phyloP scores from a whole-genome alignment of 2,888 invertebrate genomes.

The Platypus cylindrus region DNA sequence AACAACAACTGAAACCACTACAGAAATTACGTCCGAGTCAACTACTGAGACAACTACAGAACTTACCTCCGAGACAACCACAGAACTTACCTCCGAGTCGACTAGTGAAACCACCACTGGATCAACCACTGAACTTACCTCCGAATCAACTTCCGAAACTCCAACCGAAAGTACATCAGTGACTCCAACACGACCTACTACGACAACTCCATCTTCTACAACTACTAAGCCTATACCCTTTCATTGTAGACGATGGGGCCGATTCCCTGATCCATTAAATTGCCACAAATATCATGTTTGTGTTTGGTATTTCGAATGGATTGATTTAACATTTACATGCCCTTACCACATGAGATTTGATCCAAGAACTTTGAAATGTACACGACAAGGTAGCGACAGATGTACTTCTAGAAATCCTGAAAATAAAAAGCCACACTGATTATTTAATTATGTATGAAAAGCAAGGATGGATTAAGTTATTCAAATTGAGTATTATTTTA shows the following conservation, averaged over 20 bases:
- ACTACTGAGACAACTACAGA: background rate
- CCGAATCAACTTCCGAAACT: slow-evolving; percentile 8
- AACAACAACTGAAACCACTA: background rate
- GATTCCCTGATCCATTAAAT: slow-evolving; percentile 22
- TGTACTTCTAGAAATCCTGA: too few species aligned
- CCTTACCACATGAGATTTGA: too few species aligned
- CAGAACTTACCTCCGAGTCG: background rate
- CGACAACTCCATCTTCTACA: slow-evolving; percentile 7
- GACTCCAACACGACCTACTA: background rate
- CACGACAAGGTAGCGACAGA: too few species aligned
- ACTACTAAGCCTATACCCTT: slow-evolving; percentile 15
- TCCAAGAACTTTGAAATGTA: too few species aligned
- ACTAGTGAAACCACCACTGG: background rate
- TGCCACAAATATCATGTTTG: slow-evolving; percentile 26
- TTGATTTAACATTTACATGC: too few species aligned
- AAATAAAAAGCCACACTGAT: too few species aligned
- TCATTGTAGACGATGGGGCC: slow-evolving; percentile 21
- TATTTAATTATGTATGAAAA: too few species aligned
- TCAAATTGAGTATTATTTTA: too few species aligned
- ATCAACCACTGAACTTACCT: background rate
- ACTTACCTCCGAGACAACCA: background rate
- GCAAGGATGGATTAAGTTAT: too few species aligned
- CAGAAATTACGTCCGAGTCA: background rate
- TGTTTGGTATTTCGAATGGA: too few species aligned
- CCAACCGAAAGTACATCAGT: background rate